Base-by-base conservation (phyloP, 2,797 vertebrate genomes). In the Streptopelia turtur region DNA sequence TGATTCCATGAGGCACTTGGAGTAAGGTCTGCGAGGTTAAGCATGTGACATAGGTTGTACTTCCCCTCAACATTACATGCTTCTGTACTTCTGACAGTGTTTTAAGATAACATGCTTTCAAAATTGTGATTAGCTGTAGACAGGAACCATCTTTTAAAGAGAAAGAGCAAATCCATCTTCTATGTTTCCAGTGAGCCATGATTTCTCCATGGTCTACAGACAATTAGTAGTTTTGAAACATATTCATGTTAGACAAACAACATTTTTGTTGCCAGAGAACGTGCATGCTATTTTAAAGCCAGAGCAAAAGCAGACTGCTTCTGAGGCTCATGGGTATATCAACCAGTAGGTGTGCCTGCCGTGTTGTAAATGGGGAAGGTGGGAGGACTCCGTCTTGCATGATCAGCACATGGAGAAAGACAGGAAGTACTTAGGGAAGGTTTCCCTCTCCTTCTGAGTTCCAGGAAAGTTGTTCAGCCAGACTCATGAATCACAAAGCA, bases 351-450 rank as follows among this genome's bases (percentile, higher is more conserved):
- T 94, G 78, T 96, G 90, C 90, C 90, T 71, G 52, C 57, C 35
- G 11, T 91, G 89, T 72, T 94, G 83, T 79, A 95, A 96, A 89
- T 71, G 94, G 89, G 93, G 94, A 96, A 96, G 94, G 93, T 92
- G 94, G 96, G 94, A 97, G 95, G 87, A 95, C 90, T 93, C 91
- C 1, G 13, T 93, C 68, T 50, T 86, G 43, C 43, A 83, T 94
- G 83, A 89, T 84, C 89, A 82, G 87, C 47, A 55, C 59, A 85
- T 90, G 76, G 69, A 92, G 96, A 97, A 96, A 97, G 97, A 95
- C 97, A 97, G 97, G 97, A 98, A 98, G 94, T 94, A 89, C 69
- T 97, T 95, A 94, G 93, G 94, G 95, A 98, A 98, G 97, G 96
- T 94, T 98, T 97, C 96, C 95, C 96, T 97, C 95, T 95, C 87